phyloP scores from a whole-genome alignment of 2,113 vertebrate genomes.

The Xiphophorus maculatus region DNA sequence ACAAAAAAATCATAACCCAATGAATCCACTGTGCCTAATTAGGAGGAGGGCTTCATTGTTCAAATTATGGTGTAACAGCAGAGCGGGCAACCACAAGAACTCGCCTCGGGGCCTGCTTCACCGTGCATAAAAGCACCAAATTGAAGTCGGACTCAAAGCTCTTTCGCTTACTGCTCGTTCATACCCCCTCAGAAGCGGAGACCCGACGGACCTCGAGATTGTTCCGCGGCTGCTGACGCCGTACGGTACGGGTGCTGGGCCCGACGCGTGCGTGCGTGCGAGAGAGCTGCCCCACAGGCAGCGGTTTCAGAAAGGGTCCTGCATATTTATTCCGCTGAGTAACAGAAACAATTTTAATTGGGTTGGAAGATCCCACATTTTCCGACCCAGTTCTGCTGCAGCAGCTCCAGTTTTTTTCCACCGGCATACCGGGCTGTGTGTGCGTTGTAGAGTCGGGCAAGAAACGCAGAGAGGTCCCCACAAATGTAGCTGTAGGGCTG shows the following conservation, averaged over 20 bases:
- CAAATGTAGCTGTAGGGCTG: not conserved
- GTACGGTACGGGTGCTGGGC: not conserved
- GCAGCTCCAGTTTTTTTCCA: slow-evolving; percentile 1
- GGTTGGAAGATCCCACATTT: not conserved
- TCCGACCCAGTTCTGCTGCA: not conserved
- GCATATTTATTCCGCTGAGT: not conserved
- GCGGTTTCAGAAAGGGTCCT: not conserved
- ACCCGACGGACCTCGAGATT: not conserved
- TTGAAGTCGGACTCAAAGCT: slow-evolving; percentile 25
- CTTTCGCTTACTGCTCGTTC: not conserved
- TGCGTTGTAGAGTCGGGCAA: no score
- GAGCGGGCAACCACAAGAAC: not conserved
- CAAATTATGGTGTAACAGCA: not conserved
- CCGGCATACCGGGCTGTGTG: not conserved
- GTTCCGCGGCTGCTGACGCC: not conserved
- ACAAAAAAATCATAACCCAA: not conserved
- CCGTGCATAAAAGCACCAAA: not conserved
- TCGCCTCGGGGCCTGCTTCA: not conserved
- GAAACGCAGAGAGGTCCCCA: not conserved
- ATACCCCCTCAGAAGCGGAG: slow-evolving; percentile 5
- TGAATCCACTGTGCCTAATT: slow-evolving; percentile 2
- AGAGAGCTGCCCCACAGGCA: not conserved
- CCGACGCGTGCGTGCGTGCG: not conserved
- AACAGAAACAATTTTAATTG: slow-evolving; percentile 1
- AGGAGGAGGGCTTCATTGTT: not conserved